These are phyloP conservation scores for Saccopteryx leptura DNA, from an alignment of 2,113 vertebrate species.

Conservation along the genomic window DNA sequence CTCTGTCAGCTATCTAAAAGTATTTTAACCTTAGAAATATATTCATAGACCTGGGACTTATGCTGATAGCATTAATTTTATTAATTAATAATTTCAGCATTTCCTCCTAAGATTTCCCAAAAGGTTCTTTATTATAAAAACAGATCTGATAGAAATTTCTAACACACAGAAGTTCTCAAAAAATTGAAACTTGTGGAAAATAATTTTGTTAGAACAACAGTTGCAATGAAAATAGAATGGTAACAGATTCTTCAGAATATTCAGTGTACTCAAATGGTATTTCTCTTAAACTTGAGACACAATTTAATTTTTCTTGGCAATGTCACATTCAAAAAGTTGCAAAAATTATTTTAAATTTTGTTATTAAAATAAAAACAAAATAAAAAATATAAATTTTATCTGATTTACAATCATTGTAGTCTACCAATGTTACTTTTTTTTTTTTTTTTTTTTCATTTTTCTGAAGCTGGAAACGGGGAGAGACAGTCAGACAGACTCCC, in stretches of 20 bases:
- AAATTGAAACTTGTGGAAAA: not conserved
- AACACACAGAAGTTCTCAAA: not conserved
- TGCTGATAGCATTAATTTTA: not conserved
- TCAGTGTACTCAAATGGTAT: not conserved
- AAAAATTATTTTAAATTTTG: conserved; percentile 37
- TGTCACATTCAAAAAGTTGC: not conserved
- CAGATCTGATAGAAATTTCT: conserved; percentile 37
- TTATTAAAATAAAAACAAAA: conserved; percentile 29
- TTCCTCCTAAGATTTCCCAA: conserved; percentile 32
- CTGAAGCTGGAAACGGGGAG: too few relatives aligned
- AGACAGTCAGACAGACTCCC: too few relatives aligned
- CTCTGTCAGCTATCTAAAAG: not conserved
- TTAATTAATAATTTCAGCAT: not conserved
- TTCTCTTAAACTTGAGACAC: not conserved
- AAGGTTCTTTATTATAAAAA: not conserved
- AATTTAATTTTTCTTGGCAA: not conserved
- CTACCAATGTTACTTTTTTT: not conserved
- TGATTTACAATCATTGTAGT: not conserved
- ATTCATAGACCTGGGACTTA: not conserved
- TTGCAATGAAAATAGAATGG: conserved; percentile 29
- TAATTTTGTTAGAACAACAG: not conserved
- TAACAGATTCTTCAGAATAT: conserved; percentile 28
- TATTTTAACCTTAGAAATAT: conserved; percentile 25
- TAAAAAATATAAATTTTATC: conserved; percentile 2
- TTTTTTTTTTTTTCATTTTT: too few relatives aligned